Conservation (phyloP, 2,113 vertebrate genomes). For the Leucoraja erinaceus region DNA sequence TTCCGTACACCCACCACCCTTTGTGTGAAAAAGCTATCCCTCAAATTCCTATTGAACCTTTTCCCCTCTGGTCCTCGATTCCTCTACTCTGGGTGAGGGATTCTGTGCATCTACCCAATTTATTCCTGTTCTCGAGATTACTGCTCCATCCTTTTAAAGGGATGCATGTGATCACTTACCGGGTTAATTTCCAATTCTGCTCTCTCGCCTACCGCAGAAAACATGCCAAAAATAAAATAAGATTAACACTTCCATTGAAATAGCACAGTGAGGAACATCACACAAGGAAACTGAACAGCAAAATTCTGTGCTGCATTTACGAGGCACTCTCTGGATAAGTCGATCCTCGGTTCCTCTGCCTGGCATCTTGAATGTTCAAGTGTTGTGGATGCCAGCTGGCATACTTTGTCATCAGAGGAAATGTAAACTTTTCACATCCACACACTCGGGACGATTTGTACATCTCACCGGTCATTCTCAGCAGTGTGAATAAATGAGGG, state of each 20-base stretch:
- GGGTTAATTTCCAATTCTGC: background rate
- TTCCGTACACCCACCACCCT: too few relatives aligned
- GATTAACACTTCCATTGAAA: background rate
- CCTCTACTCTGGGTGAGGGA: too few relatives aligned
- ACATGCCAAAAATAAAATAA: background rate
- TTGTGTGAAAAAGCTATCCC: too few relatives aligned
- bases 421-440: background rate
- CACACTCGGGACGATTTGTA: background rate
- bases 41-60: too few relatives aligned
- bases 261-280: background rate
- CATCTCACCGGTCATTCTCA: background rate
- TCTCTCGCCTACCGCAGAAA: background rate
- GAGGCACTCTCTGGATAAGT: background rate
- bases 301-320: background rate
- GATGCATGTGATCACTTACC: background rate
- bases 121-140: too few relatives aligned
- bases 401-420: slow-evolving; percentile 7
- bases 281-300: background rate
- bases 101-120: too few relatives aligned
- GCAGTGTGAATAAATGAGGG: background rate
- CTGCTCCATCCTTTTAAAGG: background rate
- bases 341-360: background rate
- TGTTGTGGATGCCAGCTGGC: slow-evolving; percentile 19
- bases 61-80: too few relatives aligned
- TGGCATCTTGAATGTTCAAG: slow-evolving; percentile 18